Evolutionary conservation across 30 jellyfish, hydroid and myxozoan species (phyloP).

Genomic region (Aurelia aurita): DNA sequence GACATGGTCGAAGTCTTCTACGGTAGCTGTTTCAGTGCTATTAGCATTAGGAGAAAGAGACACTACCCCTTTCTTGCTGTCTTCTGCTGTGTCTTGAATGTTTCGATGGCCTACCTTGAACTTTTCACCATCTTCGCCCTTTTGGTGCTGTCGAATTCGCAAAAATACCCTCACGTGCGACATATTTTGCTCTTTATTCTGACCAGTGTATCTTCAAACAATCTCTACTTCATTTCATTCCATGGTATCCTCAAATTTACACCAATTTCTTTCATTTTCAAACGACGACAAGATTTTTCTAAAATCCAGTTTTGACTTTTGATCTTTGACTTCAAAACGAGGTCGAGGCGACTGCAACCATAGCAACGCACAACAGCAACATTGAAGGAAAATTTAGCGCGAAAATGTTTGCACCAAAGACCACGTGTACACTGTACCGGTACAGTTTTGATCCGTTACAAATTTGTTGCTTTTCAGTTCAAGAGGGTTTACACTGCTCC

Average conservation of each 20-base stretch:
- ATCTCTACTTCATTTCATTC: neutral
- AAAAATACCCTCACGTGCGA: constrained; percentile 51
- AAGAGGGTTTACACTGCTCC: no score
- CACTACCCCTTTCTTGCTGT: constrained; percentile 1
- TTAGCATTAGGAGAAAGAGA: neutral
- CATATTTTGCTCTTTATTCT: neutral
- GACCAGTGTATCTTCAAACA: neutral
- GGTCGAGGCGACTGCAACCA: neutral
- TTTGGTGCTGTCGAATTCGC: constrained; percentile 30
- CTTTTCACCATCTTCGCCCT: constrained; percentile 66
- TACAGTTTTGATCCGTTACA: no score
- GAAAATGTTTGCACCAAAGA: no score
- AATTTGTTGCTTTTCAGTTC: no score
- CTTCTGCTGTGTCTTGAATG: neutral
- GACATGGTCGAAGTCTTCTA: constrained; percentile 43
- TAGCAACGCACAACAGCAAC: neutral
- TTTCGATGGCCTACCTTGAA: constrained; percentile 15
- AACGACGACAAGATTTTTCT: no score
- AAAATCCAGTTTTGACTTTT: neutral
- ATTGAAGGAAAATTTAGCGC: no score
- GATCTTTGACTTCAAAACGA: neutral
- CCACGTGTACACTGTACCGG: no score
- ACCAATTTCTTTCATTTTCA: no score
- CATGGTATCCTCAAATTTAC: neutral
- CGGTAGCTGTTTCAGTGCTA: neutral